Base-by-base conservation (phyloP, 2,113 vertebrate genomes). In the Motacilla alba region DNA sequence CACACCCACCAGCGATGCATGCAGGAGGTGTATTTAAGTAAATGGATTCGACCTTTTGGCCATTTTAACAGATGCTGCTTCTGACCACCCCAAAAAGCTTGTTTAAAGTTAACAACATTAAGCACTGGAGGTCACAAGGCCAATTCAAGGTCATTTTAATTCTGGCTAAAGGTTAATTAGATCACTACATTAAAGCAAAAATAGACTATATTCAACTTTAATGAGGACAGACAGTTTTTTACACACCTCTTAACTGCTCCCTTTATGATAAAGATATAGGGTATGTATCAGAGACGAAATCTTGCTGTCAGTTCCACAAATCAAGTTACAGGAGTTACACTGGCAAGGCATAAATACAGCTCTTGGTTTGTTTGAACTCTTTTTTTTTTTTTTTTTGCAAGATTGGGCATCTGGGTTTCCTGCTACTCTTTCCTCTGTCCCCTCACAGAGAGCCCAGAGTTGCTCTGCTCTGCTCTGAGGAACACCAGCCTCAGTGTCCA, bases 141-240 rank as follows among this genome's bases (percentile, higher is more conserved):
- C 97, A 95, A 96, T 96, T 98, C 97, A 98, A 98, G 98, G 98
- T 98, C 98, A 94, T 97, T 97, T 97, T 98, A 98, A 98, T 98
- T 97, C 97, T 95, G 91, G 95, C 83, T 62, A 97, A 96, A 97
- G 98, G 97, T 98, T 99, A 98, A 99, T 99, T 98, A 97, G 98
- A 98, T 99, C 97, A 98, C 94, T 98, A 95, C 96, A 97, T 98
- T 98, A 98, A 97, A 98, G 96, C 77, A 97, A 91, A 94, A 97
- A 97, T 96, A 96, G 97, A 98, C 96, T 98, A 96, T 83, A 89
- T 85, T 97, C 94, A 93, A 95, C 93, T 96, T 95, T 76, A 97
- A 98, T 88, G 96, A 97, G 93, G 87, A 93, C 5, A 31, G 96
- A 94, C 94, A 95, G 23, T 80, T 95, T 72, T 97, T 95, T 52